These are phyloP conservation scores for Drosophila ambigua DNA, from an alignment of 1,140 invertebrate species.

Conservation along the genomic window DNA sequence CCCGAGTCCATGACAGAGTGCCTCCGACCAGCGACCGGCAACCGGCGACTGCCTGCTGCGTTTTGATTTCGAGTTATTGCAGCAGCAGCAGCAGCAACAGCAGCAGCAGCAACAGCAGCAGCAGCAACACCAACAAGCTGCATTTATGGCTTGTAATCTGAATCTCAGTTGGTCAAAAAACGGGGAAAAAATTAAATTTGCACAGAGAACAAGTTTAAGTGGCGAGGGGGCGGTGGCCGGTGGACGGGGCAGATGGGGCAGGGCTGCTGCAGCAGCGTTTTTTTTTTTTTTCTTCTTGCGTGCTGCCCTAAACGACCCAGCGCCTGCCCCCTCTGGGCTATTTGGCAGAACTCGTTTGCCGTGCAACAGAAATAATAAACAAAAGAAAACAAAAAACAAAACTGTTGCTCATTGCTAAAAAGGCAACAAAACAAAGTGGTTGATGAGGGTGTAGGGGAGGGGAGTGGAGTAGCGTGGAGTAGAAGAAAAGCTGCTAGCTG, in stretches of 20 bases:
- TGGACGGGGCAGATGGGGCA: not conserved
- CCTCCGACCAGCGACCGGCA: constrained; percentile 2
- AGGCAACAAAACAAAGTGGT: constrained; percentile 22
- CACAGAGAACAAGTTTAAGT: constrained; percentile 78
- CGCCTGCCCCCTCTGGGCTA: constrained; percentile 42
- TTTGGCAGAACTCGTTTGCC: constrained; percentile 69
- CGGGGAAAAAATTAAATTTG: constrained; percentile 76
- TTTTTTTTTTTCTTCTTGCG: constrained; percentile 40
- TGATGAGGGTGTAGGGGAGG: not conserved
- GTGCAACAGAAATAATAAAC: constrained; percentile 50
- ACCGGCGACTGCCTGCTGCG: constrained; percentile 56
- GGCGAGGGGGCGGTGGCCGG: constrained; percentile 18
- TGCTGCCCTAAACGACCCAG: constrained; percentile 29
- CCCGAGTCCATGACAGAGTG: constrained; percentile 66
- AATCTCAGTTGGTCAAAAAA: constrained; percentile 71
- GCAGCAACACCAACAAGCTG: constrained; percentile 24
- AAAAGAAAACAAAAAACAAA: constrained; percentile 45
- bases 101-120: constrained; percentile 13
- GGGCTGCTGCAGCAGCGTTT: constrained; percentile 7
- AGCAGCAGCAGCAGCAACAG: constrained; percentile 22
- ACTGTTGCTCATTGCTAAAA: constrained; percentile 66
- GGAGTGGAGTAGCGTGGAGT: no score
- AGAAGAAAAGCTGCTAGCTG: constrained; percentile 25
- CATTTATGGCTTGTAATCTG: constrained; percentile 73
- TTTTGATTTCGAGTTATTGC: constrained; percentile 79